Evolutionary conservation across 2,888 invertebrate genomes (phyloP), one percentile per base, ranked within the genome.

Genomic region (Sthenelais limicola): DNA sequence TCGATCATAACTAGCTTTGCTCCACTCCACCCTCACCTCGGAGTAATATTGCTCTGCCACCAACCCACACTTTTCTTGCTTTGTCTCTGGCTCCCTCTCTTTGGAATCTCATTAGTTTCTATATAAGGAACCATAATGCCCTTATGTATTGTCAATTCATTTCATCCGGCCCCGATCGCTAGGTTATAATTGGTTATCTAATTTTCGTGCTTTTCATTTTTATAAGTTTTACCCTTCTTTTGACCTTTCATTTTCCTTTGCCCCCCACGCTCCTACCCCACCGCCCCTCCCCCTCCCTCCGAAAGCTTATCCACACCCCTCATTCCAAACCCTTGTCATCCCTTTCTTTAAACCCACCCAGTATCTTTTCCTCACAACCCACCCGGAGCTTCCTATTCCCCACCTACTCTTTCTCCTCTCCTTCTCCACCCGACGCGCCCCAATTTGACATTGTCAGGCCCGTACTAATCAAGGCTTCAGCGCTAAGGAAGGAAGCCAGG

Each of bases 391-490:
- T n/a, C n/a, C n/a, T 52, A 35, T 32, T 35, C 56, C 56, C 43
- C 43, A 43, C 9, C 43, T 43, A 43, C 18, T 43, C 18, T 43
- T 18, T 18, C 43, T 12, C 18, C 43, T 43, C 43, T 43, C n/a
- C n/a, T n/a, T n/a, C n/a, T n/a, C n/a, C n/a, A 15, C 12, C 51
- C 12, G 21, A 24, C 51, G 38, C 21, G 62, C 26, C 62, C 62
- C 62, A 62, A 62, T 62, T 62, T 62, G 62, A 62, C 62, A 62
- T 62, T 62, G 62, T 62, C 62, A 62, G 62, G 3, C 62, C n/a
- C 26, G 35, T 28, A 43, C 62, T 62, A 62, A 62, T 62, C 62
- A 62, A 43, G 43, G 62, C 15, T 43, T 15, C 24, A 24, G 35
- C 62, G 28, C 62, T 18, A 43, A 62, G 62, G 62, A 62, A 62